A percentile compares a stretch with the other conserved stretches of the same genome.
These are phyloP conservation scores for Himalopsyche tibetana DNA, from an alignment of 2,888 invertebrate genomes.

Conservation along the genomic window DNA sequence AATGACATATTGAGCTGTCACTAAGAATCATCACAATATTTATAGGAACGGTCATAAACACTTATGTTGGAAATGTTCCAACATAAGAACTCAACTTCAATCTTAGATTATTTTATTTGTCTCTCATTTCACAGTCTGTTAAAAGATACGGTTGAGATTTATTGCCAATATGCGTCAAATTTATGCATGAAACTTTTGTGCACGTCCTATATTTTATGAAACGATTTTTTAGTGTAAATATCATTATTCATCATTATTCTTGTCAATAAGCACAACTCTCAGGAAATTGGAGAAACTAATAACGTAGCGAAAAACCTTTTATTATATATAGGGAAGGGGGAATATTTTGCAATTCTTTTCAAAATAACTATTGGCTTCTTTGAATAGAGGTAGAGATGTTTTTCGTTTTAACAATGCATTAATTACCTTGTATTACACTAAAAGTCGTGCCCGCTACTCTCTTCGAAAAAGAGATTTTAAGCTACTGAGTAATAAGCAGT, in stretches of 20 bases:
- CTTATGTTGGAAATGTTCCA: neutral
- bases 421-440: no score
- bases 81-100: neutral
- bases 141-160: neutral
- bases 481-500: no score
- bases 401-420: no score
- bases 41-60: neutral
- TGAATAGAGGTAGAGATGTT: no score
- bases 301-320: no score
- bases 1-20: neutral
- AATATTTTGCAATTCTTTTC: no score
- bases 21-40: neutral
- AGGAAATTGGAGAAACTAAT: no score
- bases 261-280: neutral
- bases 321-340: no score
- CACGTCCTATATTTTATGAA: neutral
- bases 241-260: neutral
- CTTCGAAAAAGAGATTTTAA: no score
- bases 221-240: neutral
- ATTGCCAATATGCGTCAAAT: neutral
- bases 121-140: neutral
- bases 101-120: neutral
- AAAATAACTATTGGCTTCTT: no score
- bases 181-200: neutral
- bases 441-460: no score